phyloP scores from a whole-genome alignment of 1,140 invertebrate species.

The Leptopilina clavipes region DNA sequence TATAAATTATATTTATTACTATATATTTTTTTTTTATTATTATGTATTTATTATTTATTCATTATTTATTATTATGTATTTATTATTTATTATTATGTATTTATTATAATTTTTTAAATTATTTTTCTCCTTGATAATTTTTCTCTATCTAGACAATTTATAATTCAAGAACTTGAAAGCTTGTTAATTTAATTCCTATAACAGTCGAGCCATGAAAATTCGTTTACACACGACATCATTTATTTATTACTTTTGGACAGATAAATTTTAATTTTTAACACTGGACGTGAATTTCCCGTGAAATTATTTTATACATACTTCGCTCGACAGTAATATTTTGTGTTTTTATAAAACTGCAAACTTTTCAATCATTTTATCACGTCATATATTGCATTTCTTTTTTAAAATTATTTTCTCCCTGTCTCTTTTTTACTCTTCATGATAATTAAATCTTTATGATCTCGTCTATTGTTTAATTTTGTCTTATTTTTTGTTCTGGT shows the following conservation, averaged over 20 bases:
- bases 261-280: background rate
- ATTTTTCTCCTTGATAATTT: too few species aligned
- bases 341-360: conserved; percentile 1
- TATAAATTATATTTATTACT: too few species aligned
- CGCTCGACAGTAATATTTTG: background rate
- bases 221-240: background rate
- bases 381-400: background rate
- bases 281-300: background rate
- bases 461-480: background rate
- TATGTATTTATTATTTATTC: too few species aligned
- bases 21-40: too few species aligned
- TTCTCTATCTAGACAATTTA: too few species aligned
- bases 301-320: background rate
- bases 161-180: background rate
- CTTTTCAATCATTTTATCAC: conserved; percentile 9
- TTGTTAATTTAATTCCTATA: background rate
- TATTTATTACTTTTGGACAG: background rate
- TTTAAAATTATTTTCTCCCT: background rate
- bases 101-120: too few species aligned
- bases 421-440: background rate
- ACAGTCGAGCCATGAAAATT: background rate
- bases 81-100: too few species aligned
- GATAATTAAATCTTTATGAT: conserved; percentile 1
- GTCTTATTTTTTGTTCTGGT: background rate
- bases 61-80: too few species aligned